A percentile compares a stretch with the other conserved stretches of the same genome.
phyloP scores from a whole-genome alignment of 2,888 invertebrate genomes.

The Drosophila mayaguana region DNA sequence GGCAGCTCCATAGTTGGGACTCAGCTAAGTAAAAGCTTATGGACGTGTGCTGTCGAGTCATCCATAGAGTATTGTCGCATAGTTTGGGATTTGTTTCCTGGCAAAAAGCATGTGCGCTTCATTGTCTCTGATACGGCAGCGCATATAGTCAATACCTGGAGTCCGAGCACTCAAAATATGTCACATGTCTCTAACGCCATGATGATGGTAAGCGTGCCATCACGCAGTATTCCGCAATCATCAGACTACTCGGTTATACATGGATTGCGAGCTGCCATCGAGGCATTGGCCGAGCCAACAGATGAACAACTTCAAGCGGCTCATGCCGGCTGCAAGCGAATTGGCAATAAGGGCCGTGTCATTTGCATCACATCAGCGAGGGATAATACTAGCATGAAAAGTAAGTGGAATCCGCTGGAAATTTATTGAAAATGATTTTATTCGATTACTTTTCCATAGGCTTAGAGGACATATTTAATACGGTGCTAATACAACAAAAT shows the following conservation, averaged over 20 bases:
- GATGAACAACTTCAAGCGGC: constrained; percentile 88
- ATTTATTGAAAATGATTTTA: background rate
- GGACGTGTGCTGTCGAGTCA: constrained; percentile 98
- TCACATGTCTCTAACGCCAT: constrained; percentile 94
- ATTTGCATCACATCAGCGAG: constrained; percentile 96
- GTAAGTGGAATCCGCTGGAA: constrained; percentile 72
- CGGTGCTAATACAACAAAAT: constrained; percentile 93
- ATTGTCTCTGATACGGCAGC: constrained; percentile 95
- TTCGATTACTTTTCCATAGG: constrained; percentile 11
- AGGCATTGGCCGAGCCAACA: constrained; percentile 93
- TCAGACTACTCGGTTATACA: constrained; percentile 90
- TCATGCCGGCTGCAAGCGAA: constrained; percentile 78
- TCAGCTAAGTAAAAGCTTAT: constrained; percentile 95
- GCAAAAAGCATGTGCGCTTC: constrained; percentile 94
- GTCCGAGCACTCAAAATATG: constrained; percentile 92
- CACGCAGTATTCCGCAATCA: constrained; percentile 86
- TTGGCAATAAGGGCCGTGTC: constrained; percentile 89
- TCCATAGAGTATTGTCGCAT: constrained; percentile 98
- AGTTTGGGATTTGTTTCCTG: constrained; percentile 98
- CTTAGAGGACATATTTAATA: constrained; percentile 94
- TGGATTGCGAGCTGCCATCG: constrained; percentile 94
- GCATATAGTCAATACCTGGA: constrained; percentile 94
- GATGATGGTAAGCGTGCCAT: constrained; percentile 92
- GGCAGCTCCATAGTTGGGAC: constrained; percentile 35
- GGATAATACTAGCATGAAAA: constrained; percentile 94